Conservation (phyloP, 2,888 invertebrate species). For the Polydesmus complanatus region DNA sequence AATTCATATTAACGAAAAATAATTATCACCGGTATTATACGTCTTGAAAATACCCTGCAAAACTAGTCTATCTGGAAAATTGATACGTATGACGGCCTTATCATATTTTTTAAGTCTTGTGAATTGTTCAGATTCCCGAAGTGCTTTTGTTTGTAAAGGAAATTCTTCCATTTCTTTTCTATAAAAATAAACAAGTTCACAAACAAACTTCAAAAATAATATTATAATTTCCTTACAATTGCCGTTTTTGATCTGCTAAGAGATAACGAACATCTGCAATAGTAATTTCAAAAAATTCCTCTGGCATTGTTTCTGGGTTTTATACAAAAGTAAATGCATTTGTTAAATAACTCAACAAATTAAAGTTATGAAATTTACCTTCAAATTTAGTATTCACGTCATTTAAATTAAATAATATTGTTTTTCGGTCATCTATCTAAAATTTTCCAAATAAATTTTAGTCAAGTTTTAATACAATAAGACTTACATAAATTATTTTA, state of each 20-base stretch:
- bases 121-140: slow-evolving; percentile 45
- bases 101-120: slow-evolving; percentile 52
- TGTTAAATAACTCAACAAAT: background rate
- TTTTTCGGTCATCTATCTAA: slow-evolving; percentile 60
- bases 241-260: slow-evolving; percentile 54
- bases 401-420: slow-evolving; percentile 50
- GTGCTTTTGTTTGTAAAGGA: slow-evolving; percentile 53
- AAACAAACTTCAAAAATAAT: background rate
- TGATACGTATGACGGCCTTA: slow-evolving; percentile 62
- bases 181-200: slow-evolving; percentile 8
- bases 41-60: slow-evolving; percentile 75
- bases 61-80: slow-evolving; percentile 72
- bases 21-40: slow-evolving; percentile 41
- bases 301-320: slow-evolving; percentile 37
- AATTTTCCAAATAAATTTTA: too few relatives aligned
- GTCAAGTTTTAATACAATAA: background rate
- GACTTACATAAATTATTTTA: background rate
- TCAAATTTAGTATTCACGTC: slow-evolving; percentile 13
- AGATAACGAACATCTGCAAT: slow-evolving; percentile 64
- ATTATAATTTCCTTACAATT: slow-evolving; percentile 27
- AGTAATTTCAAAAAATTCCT: slow-evolving; percentile 77
- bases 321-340: slow-evolving; percentile 13
- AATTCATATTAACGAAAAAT: background rate
- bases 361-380: background rate
- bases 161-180: slow-evolving; percentile 51